Base-by-base conservation (phyloP, 2,113 vertebrate species). In the Potamarius usumacintae region DNA sequence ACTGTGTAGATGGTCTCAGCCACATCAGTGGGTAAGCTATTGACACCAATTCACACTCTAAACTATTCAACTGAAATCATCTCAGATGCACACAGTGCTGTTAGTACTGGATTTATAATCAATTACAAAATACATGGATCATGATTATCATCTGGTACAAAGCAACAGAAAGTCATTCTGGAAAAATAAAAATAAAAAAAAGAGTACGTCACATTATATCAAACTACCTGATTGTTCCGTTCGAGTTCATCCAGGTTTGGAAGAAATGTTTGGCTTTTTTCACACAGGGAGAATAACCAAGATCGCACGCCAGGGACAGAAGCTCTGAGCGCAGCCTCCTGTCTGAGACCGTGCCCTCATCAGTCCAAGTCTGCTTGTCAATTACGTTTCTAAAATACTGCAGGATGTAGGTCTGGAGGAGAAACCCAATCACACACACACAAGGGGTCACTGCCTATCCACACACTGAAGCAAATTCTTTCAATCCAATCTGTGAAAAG, bases 221-320 rank as follows among this genome's bases (percentile, higher is more conserved):
- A 65, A 92, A 90, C 82, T 42, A 95, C 95, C 92, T 95, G 60
- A 94, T 88, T 62, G 93, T 94, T 76, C 93, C 91, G 2, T 95
- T 95, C 48, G 95, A 96, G 62, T 91, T 88, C 85, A 94, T 90
- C 95, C 95, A 96, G 81, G 92, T 90, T 82, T 90, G 90, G 88
- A 94, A 96, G 77, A 86, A 89, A 72, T 90, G 82, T 20, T 52
- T 91, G 81, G 95, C 95, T 30, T 57, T 93, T 87, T 93, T 76
- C 85, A 95, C 27, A 90, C 94, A 96, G 1, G 92, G 88, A 17
- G 90, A 90, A 83, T 95, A 90, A 48, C 91, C 83, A 69, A 96
- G 93, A 90, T 95, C 94, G 87, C 95, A 96, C 14, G 95, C 95
- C 87, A 95, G 91, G 12, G 94, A 94, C 77, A 96, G 87, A 89